These are phyloP conservation scores for Lepilemur ruficaudatus DNA, from an alignment of 2,797 vertebrate genomes.

Conservation along the genomic window DNA sequence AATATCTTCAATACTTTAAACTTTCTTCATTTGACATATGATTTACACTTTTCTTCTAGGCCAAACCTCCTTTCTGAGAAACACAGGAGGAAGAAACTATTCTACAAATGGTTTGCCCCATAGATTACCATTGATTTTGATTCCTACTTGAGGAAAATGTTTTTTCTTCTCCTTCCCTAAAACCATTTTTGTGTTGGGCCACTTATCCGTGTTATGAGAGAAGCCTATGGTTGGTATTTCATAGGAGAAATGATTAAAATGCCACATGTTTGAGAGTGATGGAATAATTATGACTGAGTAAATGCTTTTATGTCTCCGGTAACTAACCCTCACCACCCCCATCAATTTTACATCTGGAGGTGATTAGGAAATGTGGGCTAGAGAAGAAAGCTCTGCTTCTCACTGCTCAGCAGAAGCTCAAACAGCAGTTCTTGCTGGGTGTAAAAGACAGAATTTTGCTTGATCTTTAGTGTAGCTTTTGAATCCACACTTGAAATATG, in stretches of 20 bases:
- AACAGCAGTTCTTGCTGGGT: neutral
- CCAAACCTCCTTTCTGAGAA: conserved; percentile 29
- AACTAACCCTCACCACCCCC: conserved; percentile 7
- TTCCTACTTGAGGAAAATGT: neutral
- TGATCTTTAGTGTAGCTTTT: conserved; percentile 58
- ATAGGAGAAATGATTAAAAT: conserved; percentile 36
- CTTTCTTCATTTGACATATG: conserved; percentile 30
- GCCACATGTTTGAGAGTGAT: conserved; percentile 24
- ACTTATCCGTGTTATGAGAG: neutral
- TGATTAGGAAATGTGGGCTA: conserved; percentile 28
- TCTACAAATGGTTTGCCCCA: neutral
- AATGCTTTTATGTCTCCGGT: conserved; percentile 47
- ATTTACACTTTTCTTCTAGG: conserved; percentile 12
- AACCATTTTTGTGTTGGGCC: neutral
- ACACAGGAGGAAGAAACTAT: neutral
- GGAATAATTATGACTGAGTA: conserved; percentile 19
- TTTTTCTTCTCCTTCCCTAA: neutral
- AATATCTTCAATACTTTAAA: conserved; percentile 4
- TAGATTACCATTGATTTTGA: neutral
- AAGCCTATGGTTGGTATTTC: conserved; percentile 11
- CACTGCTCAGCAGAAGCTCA: conserved; percentile 27
- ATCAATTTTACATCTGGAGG: conserved; percentile 32
- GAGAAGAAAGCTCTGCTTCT: conserved; percentile 5
- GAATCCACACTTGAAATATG: conserved; percentile 12
- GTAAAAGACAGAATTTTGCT: conserved; percentile 34